Evolutionary conservation across 1,140 invertebrate species (phyloP), one percentile per base, ranked within the genome.

Genomic region (Macrocentrus cingulum): DNA sequence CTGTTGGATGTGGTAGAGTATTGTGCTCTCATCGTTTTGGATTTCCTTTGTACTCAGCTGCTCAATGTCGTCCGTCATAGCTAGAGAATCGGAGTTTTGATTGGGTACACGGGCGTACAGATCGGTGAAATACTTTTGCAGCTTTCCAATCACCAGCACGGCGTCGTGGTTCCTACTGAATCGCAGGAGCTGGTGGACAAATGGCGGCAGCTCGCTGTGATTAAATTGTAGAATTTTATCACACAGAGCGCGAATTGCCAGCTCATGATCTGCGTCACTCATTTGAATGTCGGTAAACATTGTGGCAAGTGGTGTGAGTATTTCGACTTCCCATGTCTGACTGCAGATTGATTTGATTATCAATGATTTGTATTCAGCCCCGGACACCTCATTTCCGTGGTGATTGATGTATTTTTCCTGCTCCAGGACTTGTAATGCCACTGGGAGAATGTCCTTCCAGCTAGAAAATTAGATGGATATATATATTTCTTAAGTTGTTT

Each of bases 1-100:
- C 57, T 81, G 77, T 61, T 82, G 77, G 23, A 85, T 82, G 45
- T 85, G 79, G 61, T 80, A 85, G 0, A 85, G 66, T 16, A 85
- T 79, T n/a, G 80, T 83, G 50, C 80, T 80, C 71, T 85, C 83
- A 22, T 74, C 65, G 50, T 81, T 70, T 61, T 72, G 66, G 19
- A 80, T 54, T 52, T 80, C 74, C 60, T 72, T 75, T 9, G 66
- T 52, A 55, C 54, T 69, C 0, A 72, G 0, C 8, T 61, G 66
- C 68, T 73, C 67, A 37, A 75, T 74, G 41, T 42, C 50, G 15
- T 71, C 68, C 11, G 60, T 66, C 29, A 9, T 59, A 3, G 70
- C 59, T 55, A n/a, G n/a, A n/a, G 60, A 42, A 46, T 45, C 55
- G 20, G 64, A 45, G 1, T 44, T 44, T 2, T 60, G 58, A 2